These are phyloP conservation scores for Lepidurus packardi DNA, from an alignment of 1,140 invertebrate genomes.

Conservation along the genomic window DNA sequence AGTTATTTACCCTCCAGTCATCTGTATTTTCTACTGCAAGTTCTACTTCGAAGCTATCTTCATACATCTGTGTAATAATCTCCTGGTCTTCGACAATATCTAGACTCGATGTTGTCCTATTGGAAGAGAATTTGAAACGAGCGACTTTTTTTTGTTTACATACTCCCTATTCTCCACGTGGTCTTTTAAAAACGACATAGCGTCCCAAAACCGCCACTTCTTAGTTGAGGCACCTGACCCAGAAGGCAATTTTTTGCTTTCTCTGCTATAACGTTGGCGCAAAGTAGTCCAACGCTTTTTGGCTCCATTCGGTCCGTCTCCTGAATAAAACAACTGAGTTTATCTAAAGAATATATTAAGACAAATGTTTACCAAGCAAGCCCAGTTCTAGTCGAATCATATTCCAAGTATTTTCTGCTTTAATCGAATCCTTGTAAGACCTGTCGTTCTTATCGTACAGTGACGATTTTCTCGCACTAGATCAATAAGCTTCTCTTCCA, in stretches of 20 bases:
- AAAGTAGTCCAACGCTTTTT: background rate
- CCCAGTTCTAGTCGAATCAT: background rate
- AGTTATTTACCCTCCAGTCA: background rate
- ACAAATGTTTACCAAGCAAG: background rate
- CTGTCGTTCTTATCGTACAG: background rate
- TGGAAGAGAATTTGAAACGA: background rate
- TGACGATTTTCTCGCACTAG: background rate
- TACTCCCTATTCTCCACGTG: background rate
- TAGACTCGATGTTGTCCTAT: background rate
- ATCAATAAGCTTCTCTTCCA: background rate
- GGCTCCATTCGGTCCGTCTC: background rate
- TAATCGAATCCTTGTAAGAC: background rate
- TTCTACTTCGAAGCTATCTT: background rate
- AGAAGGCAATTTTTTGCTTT: background rate
- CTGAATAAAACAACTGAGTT: background rate
- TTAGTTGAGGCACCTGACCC: background rate
- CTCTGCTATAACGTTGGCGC: background rate
- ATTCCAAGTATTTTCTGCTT: background rate
- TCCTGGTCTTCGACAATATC: background rate
- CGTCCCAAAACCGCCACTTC: background rate
- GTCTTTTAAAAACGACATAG: constrained; percentile 3
- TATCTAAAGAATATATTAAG: background rate
- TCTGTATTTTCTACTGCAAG: background rate
- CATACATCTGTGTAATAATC: background rate
- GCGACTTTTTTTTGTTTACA: background rate